Percentiles rank a stretch among this genome's conserved stretches.
Evolutionary conservation across 2,113 vertebrate species (phyloP).

Genomic region (Sorex araneus): DNA sequence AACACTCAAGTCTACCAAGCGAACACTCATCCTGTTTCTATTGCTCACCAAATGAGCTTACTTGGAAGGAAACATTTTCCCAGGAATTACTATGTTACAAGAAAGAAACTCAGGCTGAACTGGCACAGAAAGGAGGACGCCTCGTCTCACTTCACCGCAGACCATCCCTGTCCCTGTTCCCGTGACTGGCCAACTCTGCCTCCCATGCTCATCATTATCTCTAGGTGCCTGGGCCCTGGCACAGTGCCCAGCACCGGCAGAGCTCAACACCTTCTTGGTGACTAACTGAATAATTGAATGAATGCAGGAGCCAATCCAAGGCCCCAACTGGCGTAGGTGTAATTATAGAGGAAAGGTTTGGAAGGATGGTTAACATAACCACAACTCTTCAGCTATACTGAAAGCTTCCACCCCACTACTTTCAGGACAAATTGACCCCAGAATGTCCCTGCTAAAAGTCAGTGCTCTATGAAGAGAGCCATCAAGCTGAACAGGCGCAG

Average conservation of each 20-base stretch:
- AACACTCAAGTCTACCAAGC: neutral
- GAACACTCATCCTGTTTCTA: neutral
- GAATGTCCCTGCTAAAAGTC: neutral
- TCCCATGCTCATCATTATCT: too few species aligned
- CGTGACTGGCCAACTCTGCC: neutral
- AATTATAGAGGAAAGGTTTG: neutral
- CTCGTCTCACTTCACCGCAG: neutral
- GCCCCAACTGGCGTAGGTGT: neutral
- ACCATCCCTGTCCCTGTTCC: neutral
- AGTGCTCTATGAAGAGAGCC: neutral
- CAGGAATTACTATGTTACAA: neutral
- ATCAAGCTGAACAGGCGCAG: neutral
- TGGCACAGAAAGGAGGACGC: neutral
- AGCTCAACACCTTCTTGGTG: neutral
- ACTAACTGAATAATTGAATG: neutral
- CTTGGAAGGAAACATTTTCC: constrained; percentile 37
- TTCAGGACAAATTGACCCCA: neutral
- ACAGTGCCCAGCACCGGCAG: neutral
- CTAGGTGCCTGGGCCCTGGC: neutral
- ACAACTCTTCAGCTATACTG: neutral
- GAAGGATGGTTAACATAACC: neutral
- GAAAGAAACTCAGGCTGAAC: neutral
- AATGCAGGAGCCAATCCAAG: neutral
- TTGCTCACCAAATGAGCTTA: neutral
- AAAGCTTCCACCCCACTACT: neutral